A percentile compares a stretch with the other conserved stretches of the same genome.
phyloP scores from a whole-genome alignment of 2,797 vertebrate genomes.

The Rhynchotus rufescens region DNA sequence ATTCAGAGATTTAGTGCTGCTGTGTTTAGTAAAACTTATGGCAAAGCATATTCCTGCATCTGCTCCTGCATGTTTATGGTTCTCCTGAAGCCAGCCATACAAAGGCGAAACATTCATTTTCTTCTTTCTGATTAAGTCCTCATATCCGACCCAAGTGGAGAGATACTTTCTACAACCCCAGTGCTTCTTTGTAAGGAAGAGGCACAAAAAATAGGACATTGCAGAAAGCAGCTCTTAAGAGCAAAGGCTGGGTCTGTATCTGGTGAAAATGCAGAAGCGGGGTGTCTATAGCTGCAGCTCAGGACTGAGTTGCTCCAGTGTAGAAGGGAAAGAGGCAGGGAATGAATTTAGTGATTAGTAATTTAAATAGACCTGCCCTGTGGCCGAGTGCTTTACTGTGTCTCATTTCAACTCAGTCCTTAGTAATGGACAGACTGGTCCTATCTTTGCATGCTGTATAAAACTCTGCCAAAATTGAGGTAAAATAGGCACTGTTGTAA shows the following conservation, averaged over 20 bases:
- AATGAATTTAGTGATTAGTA: not conserved
- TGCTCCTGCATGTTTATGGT: not conserved
- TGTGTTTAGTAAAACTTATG: not conserved
- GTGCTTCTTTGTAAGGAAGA: not conserved
- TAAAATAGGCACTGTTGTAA: not conserved
- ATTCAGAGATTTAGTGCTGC: not conserved
- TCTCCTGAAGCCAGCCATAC: not conserved
- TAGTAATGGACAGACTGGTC: not conserved
- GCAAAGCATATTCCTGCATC: not conserved
- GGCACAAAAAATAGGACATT: not conserved
- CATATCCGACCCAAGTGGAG: not conserved
- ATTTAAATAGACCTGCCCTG: not conserved
- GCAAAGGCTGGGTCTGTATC: not conserved
- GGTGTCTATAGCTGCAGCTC: not conserved
- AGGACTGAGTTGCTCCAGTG: not conserved
- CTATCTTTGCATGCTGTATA: not conserved
- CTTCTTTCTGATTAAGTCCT: not conserved
- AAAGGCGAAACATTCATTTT: not conserved
- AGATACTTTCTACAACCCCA: not conserved
- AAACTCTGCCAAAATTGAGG: not conserved
- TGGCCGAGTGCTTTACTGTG: not conserved
- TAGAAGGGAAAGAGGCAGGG: not conserved
- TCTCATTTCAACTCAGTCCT: not conserved
- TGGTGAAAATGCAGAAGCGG: not conserved
- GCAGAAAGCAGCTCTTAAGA: accelerated